phyloP scores from a whole-genome alignment of 2,888 invertebrate genomes.

The Ormia ochracea region DNA sequence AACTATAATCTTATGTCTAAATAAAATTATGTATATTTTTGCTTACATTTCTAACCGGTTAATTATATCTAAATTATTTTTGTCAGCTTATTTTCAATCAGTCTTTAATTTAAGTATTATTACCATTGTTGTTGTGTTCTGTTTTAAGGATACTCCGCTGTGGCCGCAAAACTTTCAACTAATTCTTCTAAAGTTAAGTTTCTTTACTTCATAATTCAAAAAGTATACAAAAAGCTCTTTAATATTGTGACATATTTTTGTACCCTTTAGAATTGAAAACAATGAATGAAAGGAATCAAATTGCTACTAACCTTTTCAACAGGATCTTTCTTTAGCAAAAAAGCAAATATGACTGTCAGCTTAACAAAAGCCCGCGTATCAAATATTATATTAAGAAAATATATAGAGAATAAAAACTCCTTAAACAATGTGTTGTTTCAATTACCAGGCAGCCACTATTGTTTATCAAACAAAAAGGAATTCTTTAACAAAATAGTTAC shows the following conservation, averaged over 20 bases:
- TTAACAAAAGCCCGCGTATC: slow-evolving; percentile 5
- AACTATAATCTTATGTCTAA: too few relatives aligned
- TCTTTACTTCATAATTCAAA: neutral
- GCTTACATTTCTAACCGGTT: too few relatives aligned
- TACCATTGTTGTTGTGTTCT: neutral
- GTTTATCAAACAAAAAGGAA: neutral
- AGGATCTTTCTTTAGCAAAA: slow-evolving; percentile 27
- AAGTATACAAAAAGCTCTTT: neutral
- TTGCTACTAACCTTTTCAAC: neutral
- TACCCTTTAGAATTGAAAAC: neutral
- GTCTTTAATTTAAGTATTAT: slow-evolving; percentile 25
- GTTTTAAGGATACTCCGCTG: neutral
- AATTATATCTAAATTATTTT: slow-evolving; percentile 23
- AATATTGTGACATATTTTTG: slow-evolving; percentile 17
- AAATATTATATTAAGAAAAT: neutral
- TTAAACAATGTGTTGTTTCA: slow-evolving; percentile 13
- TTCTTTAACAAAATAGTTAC: slow-evolving; percentile 35
- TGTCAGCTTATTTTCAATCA: slow-evolving; percentile 44
- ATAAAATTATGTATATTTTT: too few relatives aligned
- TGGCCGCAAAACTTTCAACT: slow-evolving; percentile 27
- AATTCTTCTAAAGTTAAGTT: neutral
- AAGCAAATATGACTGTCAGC: neutral
- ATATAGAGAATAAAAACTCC: neutral
- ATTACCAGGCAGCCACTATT: slow-evolving; percentile 11
- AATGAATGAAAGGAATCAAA: neutral